Evolutionary conservation across 2,888 invertebrate genomes (phyloP).

Genomic region (Dynastes maya): DNA sequence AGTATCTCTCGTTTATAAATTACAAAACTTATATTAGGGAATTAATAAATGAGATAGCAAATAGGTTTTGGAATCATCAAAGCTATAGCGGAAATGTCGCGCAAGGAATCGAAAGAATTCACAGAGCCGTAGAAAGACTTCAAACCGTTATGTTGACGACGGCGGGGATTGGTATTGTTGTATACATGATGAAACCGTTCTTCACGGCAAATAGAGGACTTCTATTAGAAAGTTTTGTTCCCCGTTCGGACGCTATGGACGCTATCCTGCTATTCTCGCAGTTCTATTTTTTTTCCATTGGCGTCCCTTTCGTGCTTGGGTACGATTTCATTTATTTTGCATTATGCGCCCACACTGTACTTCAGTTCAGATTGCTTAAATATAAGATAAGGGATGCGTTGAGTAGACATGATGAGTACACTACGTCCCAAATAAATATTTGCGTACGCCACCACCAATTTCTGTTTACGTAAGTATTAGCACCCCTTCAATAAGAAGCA

Average conservation of each 20-base stretch:
- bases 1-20: not conserved
- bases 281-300: not conserved
- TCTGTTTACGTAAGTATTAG: not conserved
- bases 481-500: too few species aligned
- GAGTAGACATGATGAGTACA: not conserved
- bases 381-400: not conserved
- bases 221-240: not conserved
- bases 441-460: constrained; percentile 11
- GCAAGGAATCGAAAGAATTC: not conserved
- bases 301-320: constrained; percentile 8
- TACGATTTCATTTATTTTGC: constrained; percentile 30
- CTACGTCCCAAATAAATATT: not conserved
- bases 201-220: not conserved
- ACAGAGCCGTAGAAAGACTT: not conserved
- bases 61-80: not conserved
- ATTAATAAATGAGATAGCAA: not conserved
- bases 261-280: not conserved
- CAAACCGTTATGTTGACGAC: not conserved
- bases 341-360: not conserved
- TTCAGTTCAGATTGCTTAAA: constrained; percentile 30
- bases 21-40: not conserved
- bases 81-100: not conserved
- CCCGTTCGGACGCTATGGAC: not conserved
- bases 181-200: constrained; percentile 1
- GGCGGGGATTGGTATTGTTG: not conserved